Base-by-base conservation (phyloP, 2,888 invertebrate genomes). In the Ellobium chinense region DNA sequence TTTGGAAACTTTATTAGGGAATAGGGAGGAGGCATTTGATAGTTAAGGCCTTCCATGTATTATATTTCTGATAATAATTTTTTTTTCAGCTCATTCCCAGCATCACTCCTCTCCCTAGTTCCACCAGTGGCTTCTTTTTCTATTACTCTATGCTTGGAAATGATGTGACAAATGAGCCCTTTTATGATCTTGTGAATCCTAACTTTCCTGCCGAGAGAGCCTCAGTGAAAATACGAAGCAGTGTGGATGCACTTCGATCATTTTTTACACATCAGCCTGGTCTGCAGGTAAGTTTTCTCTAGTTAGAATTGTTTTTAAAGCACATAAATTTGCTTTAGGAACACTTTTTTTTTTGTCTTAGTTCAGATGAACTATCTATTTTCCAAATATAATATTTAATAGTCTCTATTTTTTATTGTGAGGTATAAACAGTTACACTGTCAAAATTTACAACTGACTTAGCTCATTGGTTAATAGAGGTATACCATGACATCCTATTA, bases 131-230 rank as follows among this genome's bases (percentile, higher is more conserved):
- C 0, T 93, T 92, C 82, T 93, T 91, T 87, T 93, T 93, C 85
- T 93, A 92, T 86, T 93, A 93, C 83, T 91, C 93, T 7, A 85
- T 93, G 34, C 88, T 93, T 79, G 93, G 93, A 18, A 93, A 93
- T 86, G 92, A 93, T 87, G 91, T 93, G 21, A 92, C 91, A 58
- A 93, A 92, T 77, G 93, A 93, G 77, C 85, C 86, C 5, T 93
- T 93, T 85, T 82, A 88, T 37, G 92, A 93, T 84, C 88, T 93
- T n/a, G 87, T 92, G 74, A 89, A 89, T 66, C 92, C 93, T 0
- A 88, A 89, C 70, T 93, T 93, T 84, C 90, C 92, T 2, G 92
- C 93, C 5, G 93, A 93, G 86, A 87, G 93, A 70, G 92, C 93
- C 0, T 92, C 93, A n/a, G 93, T 93, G n/a, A 87, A 91, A 81